Evolutionary conservation across 1,140 invertebrate genomes (phyloP).

Genomic region (Hycleus cichorii): DNA sequence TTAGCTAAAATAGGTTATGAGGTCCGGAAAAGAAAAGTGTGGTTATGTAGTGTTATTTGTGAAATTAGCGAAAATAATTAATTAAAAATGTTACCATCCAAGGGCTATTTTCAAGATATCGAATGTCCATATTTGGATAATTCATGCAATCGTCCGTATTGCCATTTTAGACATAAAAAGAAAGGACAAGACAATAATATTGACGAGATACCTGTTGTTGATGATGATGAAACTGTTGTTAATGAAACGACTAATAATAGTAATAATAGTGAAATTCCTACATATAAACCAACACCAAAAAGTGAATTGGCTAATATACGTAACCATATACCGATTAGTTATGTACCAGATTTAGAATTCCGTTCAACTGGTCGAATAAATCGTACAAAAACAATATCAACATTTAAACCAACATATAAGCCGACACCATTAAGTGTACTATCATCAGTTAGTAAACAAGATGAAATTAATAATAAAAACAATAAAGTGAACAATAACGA

Average conservation of each 20-base stretch:
- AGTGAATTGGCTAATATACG: slow-evolving; percentile 34
- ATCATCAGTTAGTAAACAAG: slow-evolving; percentile 21
- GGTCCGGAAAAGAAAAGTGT: neutral
- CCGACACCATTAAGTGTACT: slow-evolving; percentile 38
- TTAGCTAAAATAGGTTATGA: neutral
- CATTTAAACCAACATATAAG: slow-evolving; percentile 35
- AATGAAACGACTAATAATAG: slow-evolving; percentile 6
- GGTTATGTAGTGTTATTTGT: neutral
- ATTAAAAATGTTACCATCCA: slow-evolving; percentile 70
- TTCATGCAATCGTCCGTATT: slow-evolving; percentile 77
- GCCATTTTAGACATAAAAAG: slow-evolving; percentile 77
- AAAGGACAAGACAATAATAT: slow-evolving; percentile 42
- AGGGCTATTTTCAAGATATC: slow-evolving; percentile 75
- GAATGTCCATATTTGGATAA: slow-evolving; percentile 76
- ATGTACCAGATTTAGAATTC: slow-evolving; percentile 36
- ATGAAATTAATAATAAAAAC: slow-evolving; percentile 7
- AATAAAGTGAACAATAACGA: slow-evolving; percentile 20
- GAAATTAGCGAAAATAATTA: neutral
- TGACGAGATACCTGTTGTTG: neutral
- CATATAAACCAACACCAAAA: slow-evolving; percentile 44
- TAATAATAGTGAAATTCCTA: slow-evolving; percentile 32
- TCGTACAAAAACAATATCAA: slow-evolving; percentile 21
- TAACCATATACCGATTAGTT: slow-evolving; percentile 38
- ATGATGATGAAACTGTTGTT: slow-evolving; percentile 9
- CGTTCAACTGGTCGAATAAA: slow-evolving; percentile 22